These are phyloP conservation scores for Corticium candelabrum DNA, from an alignment of 37 sponge, comb jelly and placozoan genomes.

Conservation along the genomic window DNA sequence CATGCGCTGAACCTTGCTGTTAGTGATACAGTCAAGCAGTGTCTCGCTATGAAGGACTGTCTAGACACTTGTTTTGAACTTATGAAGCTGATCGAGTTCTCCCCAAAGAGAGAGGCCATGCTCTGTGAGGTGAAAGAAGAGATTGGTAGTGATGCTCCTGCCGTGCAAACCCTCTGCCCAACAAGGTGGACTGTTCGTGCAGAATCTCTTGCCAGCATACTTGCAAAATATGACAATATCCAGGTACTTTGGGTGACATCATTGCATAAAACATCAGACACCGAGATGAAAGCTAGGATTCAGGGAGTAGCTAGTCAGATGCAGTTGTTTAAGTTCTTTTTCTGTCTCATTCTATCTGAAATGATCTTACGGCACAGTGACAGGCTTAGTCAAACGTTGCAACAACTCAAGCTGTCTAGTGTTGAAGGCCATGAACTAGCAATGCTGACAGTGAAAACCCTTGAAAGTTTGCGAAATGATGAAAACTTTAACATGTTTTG, in stretches of 20 bases:
- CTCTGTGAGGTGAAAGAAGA: slow-evolving; percentile 41
- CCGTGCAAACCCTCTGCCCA: slow-evolving; percentile 41
- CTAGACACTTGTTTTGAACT: slow-evolving; percentile 50
- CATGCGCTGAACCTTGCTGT: slow-evolving; percentile 62
- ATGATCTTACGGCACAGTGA: slow-evolving; percentile 16
- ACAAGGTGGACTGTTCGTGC: slow-evolving; percentile 70
- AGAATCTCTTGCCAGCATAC: slow-evolving; percentile 39
- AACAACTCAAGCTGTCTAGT: slow-evolving; percentile 5
- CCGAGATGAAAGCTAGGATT: slow-evolving; percentile 54
- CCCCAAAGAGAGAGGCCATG: slow-evolving; percentile 47
- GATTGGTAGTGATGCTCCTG: slow-evolving; percentile 36
- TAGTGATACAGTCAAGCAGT: slow-evolving; percentile 49
- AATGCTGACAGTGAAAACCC: slow-evolving; percentile 11
- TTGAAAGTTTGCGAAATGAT: slow-evolving; percentile 5
- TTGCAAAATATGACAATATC: slow-evolving; percentile 39
- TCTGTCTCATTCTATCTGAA: not conserved
- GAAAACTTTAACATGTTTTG: slow-evolving; percentile 12
- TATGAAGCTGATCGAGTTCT: slow-evolving; percentile 51
- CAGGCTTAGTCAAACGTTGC: slow-evolving; percentile 19
- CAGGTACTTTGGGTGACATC: slow-evolving; percentile 38
- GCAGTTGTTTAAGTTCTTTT: no score
- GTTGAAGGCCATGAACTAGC: slow-evolving; percentile 18
- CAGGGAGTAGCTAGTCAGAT: slow-evolving; percentile 45
- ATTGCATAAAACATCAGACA: slow-evolving; percentile 38
- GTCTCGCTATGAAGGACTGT: slow-evolving; percentile 35